Conservation (phyloP, 2,113 vertebrate genomes). For the Ptilorrhoa leucosticta region DNA sequence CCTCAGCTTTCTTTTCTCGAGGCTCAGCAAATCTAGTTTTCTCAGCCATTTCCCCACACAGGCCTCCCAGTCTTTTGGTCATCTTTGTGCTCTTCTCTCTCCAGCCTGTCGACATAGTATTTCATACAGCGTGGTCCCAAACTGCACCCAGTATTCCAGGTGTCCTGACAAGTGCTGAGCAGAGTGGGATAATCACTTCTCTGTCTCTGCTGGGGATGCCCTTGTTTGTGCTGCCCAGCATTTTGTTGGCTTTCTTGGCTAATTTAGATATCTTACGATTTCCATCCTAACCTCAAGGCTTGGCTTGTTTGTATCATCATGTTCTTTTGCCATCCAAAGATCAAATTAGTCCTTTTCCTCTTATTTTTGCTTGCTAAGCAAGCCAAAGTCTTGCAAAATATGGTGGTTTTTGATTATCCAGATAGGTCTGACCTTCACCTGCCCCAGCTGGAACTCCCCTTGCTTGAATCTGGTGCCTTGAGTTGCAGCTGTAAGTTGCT, state of each 20-base stretch:
- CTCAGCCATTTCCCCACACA: background rate
- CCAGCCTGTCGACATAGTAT: background rate
- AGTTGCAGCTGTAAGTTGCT: background rate
- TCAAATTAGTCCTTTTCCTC: background rate
- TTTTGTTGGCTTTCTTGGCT: background rate
- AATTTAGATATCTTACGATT: background rate
- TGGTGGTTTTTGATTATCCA: background rate
- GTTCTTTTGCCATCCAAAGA: background rate
- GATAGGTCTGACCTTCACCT: background rate
- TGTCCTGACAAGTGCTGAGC: background rate
- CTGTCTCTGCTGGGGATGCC: background rate
- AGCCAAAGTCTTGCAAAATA: background rate
- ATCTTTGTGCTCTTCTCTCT: background rate
- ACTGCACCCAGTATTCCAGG: background rate
- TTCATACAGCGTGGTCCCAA: background rate
- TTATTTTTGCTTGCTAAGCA: background rate
- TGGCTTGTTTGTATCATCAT: background rate
- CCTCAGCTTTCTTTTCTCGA: background rate
- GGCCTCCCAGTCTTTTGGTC: background rate
- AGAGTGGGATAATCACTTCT: background rate
- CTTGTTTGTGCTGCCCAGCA: background rate
- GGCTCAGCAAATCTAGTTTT: background rate
- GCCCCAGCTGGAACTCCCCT: background rate
- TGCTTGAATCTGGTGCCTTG: background rate
- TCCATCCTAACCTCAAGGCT: background rate